phyloP scores from a whole-genome alignment of 1,140 invertebrate species.

The Euura saliciscinereae region DNA sequence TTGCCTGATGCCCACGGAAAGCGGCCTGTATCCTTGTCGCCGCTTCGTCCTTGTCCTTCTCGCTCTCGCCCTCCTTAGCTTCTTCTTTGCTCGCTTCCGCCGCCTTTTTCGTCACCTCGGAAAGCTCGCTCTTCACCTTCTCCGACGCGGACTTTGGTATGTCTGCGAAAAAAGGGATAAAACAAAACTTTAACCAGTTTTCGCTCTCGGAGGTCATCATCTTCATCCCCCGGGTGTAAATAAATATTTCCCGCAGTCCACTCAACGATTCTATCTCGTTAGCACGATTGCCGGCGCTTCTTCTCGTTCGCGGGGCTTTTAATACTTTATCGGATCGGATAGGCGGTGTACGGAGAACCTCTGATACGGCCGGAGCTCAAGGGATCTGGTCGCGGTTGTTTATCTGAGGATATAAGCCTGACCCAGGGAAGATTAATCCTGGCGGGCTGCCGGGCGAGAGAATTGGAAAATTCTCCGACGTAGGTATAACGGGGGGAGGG shows the following conservation, averaged over 20 bases:
- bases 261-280: not conserved
- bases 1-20: constrained; percentile 67
- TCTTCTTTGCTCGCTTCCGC: constrained; percentile 22
- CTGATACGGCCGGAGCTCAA: too few relatives aligned
- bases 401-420: too few relatives aligned
- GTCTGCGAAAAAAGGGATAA: constrained; percentile 28
- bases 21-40: constrained; percentile 73
- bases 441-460: too few relatives aligned
- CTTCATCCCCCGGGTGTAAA: not conserved
- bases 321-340: not conserved
- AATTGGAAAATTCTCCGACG: too few relatives aligned
- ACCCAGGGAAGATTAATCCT: too few relatives aligned
- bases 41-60: constrained; percentile 66
- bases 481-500: too few relatives aligned
- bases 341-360: too few relatives aligned
- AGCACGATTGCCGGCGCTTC: not conserved
- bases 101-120: constrained; percentile 31
- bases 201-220: too few relatives aligned
- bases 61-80: constrained; percentile 49
- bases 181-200: not conserved
- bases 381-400: too few relatives aligned
- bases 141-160: constrained; percentile 34
- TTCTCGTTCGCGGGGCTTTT: not conserved
- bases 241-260: not conserved
- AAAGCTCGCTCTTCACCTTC: constrained; percentile 8